Evolutionary conservation across 2,113 vertebrate species (phyloP), one percentile per base, ranked within the genome.

Genomic region (Onychorhynchus coronatus): DNA sequence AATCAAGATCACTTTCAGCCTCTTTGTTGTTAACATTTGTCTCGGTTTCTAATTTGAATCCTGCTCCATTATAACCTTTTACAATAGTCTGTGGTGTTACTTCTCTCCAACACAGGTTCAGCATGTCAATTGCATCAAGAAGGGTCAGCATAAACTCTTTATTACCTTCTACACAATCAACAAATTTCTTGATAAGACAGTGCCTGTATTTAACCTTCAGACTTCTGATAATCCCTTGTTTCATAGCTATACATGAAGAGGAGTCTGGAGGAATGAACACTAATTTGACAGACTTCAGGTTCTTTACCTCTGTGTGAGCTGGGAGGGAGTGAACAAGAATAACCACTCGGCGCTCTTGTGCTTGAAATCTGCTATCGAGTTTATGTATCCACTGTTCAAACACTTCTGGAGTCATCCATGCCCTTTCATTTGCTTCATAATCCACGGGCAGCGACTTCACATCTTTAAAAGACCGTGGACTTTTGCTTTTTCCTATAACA

Each of bases 321-420:
- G 97, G 96, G 39, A 93, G 88, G 75, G 96, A 78, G 41, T 97
- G 96, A 42, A 96, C 92, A 71, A 98, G 95, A 96, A 98, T 76
- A 67, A 97, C 95, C 27, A 98, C 96, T 86, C 0, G 91, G 49
- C 97, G 91, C 81, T 97, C 84, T 89, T 98, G 96, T 18, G 87
- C 95, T 95, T 98, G 96, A 94, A 98, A 98, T 76, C 83, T 96
- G 50, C 91, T 88, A 73, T 98, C 97, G 2, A 98, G 97, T 39
- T 97, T 97, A 55, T 10, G 82, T 85, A 98, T 85, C 98, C 98
- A 98, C 61, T 83, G 94, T 59, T 98, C 94, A 88, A 98, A 98
- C 30, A 97, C 37, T 62, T 85, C 88, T 15, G 93, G 73, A 62
- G 98, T 98, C 97, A 98, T 96, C 91, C 97, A 95, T 0, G 94